Evolutionary conservation across 2,113 vertebrate species (phyloP).

Genomic region (Tenebrosternarchus preto): DNA sequence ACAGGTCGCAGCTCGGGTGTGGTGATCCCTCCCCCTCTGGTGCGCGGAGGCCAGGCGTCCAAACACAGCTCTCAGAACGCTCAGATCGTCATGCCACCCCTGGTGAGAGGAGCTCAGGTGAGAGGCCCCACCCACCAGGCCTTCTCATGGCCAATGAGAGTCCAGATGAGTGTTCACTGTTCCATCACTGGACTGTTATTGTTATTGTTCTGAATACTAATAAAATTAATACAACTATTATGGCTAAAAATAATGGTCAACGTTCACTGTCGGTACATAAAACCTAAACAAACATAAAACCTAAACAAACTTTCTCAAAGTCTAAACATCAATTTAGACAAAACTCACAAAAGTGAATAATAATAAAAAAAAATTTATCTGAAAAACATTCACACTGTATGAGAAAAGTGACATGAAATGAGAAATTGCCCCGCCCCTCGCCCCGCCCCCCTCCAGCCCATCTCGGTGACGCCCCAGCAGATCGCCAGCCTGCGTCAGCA

Average conservation of each 20-base stretch:
- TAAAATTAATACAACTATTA: too few relatives aligned
- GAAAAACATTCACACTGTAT: too few relatives aligned
- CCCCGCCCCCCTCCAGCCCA: constrained; percentile 67
- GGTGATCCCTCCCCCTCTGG: constrained; percentile 89
- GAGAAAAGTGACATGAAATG: too few relatives aligned
- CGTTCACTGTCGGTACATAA: too few relatives aligned
- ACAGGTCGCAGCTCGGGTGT: constrained; percentile 79
- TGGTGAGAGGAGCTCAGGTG: constrained; percentile 93
- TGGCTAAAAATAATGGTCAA: not conserved
- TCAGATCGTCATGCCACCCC: constrained; percentile 92
- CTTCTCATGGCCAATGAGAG: too few relatives aligned
- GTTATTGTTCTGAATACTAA: too few relatives aligned
- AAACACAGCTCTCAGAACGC: constrained; percentile 81
- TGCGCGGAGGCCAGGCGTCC: constrained; percentile 85
- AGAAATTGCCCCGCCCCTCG: too few relatives aligned
- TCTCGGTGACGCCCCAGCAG: constrained; percentile 86
- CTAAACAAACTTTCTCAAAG: too few relatives aligned
- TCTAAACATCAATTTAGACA: too few relatives aligned
- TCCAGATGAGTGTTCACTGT: not conserved
- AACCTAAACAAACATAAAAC: too few relatives aligned
- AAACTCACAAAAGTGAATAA: too few relatives aligned
- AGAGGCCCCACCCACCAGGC: constrained; percentile 48
- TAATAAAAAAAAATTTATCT: too few relatives aligned
- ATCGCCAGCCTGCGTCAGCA: constrained; percentile 91
- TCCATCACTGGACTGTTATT: not conserved